Conservation (phyloP, 2,797 vertebrate species). For the Morelia viridis region DNA sequence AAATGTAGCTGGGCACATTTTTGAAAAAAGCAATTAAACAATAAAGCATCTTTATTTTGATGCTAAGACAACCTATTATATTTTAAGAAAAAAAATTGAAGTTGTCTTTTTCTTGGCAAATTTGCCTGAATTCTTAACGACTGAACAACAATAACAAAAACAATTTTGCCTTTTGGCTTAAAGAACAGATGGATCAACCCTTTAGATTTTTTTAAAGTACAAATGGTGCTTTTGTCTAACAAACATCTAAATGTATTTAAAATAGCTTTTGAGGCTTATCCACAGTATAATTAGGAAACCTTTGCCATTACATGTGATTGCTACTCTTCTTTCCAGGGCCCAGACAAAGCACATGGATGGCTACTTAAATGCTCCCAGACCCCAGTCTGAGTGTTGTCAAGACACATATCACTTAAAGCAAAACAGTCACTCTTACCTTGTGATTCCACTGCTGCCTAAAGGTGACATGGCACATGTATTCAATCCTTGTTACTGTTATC, state of each 20-base stretch:
- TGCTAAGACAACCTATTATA: neutral
- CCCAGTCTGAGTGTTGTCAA: rapidly evolving
- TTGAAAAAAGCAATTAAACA: neutral
- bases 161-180: constrained; percentile 1
- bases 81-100: neutral
- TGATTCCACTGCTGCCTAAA: constrained; percentile 73
- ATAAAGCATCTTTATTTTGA: neutral
- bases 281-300: rapidly evolving
- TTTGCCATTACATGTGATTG: constrained; percentile 27
- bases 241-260: neutral
- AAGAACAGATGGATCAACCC: constrained; percentile 22
- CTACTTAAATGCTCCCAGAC: neutral
- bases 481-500: constrained; percentile 81
- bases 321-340: constrained; percentile 13
- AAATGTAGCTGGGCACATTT: neutral
- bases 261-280: constrained; percentile 19
- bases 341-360: rapidly evolving
- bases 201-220: constrained; percentile 27
- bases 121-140: constrained; percentile 9
- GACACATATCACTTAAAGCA: constrained; percentile 1
- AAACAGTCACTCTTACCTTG: constrained; percentile 46
- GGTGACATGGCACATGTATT: constrained; percentile 77
- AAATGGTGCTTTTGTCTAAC: neutral
- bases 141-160: rapidly evolving
- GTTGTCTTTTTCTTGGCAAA: neutral